Evolutionary conservation across 2,888 invertebrate species (phyloP).

Genomic region (Acrocera orbiculus): DNA sequence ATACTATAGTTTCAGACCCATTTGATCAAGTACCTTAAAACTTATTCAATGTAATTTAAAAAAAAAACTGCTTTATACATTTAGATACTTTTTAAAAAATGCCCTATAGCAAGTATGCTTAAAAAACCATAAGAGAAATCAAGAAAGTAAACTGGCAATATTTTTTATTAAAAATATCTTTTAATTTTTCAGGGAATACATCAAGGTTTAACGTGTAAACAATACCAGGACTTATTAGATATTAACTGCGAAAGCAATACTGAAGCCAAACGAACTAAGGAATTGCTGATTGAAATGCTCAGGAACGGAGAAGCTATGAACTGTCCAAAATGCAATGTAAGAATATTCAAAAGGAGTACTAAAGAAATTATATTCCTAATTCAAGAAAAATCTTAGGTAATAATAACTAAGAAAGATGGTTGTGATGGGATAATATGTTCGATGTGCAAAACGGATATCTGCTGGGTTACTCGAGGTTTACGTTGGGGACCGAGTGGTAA

Average conservation of each 20-base stretch:
- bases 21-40: too few species aligned
- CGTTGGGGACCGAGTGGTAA: slow-evolving; percentile 17
- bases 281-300: slow-evolving; percentile 67
- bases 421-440: slow-evolving; percentile 86
- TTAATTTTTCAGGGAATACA: slow-evolving; percentile 55
- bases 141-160: too few species aligned
- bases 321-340: slow-evolving; percentile 68
- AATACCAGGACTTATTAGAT: slow-evolving; percentile 52
- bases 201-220: slow-evolving; percentile 58
- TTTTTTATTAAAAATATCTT: too few species aligned
- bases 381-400: slow-evolving; percentile 18
- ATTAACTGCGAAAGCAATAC: slow-evolving; percentile 48
- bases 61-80: too few species aligned
- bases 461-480: slow-evolving; percentile 72
- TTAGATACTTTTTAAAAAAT: too few species aligned
- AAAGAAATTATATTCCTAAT: too few species aligned
- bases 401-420: slow-evolving; percentile 82
- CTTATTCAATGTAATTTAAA: too few species aligned
- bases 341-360: too few species aligned
- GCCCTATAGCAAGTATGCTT: too few species aligned
- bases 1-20: too few species aligned
- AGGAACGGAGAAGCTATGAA: slow-evolving; percentile 67
- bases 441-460: slow-evolving; percentile 85
- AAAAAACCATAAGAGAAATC: too few species aligned
- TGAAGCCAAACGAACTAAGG: slow-evolving; percentile 54